Conservation (phyloP, 1,140 invertebrate species). For the Vollenhovia emeryi region DNA sequence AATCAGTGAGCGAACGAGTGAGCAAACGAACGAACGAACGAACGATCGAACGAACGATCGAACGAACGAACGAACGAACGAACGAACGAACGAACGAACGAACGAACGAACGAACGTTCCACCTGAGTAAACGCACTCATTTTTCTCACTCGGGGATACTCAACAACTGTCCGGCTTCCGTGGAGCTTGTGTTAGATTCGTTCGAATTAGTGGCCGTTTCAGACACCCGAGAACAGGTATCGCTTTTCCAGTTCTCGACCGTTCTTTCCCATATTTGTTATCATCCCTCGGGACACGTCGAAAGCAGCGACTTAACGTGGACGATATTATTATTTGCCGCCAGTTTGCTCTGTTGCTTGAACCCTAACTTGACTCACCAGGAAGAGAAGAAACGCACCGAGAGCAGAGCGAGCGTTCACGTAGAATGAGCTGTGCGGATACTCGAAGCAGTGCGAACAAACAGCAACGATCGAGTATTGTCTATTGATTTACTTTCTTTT, state of each 20-base stretch:
- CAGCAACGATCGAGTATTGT: neutral
- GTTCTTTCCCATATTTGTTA: neutral
- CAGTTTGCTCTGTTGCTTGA: neutral
- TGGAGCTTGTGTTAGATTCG: neutral
- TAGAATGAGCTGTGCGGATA: constrained; percentile 38
- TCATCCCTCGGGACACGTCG: neutral
- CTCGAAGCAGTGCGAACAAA: neutral
- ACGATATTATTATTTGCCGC: neutral
- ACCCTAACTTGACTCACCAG: neutral
- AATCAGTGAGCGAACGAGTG: constrained; percentile 24
- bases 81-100: neutral
- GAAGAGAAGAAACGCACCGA: neutral
- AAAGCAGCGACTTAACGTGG: neutral
- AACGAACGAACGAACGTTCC: neutral
- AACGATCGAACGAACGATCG: neutral
- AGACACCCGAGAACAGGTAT: neutral
- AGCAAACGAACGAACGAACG: neutral
- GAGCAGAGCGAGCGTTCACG: neutral
- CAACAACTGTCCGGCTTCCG: neutral
- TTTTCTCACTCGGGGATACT: neutral
- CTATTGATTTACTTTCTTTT: neutral
- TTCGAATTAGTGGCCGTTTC: neutral
- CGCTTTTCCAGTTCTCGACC: neutral
- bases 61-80: constrained; percentile 21
- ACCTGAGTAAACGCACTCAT: constrained; percentile 15